These are phyloP conservation scores for Branchellion lobata DNA, from an alignment of 2,888 invertebrate genomes.

Conservation along the genomic window DNA sequence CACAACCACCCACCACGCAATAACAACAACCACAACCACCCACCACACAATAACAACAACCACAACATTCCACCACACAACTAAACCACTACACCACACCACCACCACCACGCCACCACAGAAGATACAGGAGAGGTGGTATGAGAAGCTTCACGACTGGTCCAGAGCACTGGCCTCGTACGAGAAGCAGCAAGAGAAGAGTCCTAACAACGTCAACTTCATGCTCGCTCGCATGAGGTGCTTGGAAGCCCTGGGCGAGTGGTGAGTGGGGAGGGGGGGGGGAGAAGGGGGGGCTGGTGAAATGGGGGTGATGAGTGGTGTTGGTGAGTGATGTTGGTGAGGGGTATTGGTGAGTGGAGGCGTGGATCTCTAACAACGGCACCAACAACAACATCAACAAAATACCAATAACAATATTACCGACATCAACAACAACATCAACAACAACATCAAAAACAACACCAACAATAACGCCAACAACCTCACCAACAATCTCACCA, in stretches of 20 bases:
- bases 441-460: no score
- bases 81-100: neutral
- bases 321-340: neutral
- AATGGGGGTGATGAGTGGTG: no score
- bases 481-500: no score
- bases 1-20: no score
- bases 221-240: conserved; percentile 86
- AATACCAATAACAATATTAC: no score
- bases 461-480: no score
- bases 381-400: no score
- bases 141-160: conserved; percentile 98
- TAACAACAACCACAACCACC: no score
- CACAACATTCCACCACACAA: no score
- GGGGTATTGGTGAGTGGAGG: neutral
- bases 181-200: conserved; percentile 69
- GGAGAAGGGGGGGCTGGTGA: neutral
- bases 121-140: conserved; percentile 81
- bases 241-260: conserved; percentile 94
- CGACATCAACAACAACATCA: no score
- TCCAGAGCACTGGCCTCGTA: conserved; percentile 89
- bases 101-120: conserved; percentile 47
- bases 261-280: conserved; percentile 67
- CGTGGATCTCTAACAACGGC: no score
- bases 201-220: conserved; percentile 56
- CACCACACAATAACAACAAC: no score